Base-by-base conservation (phyloP, 1,140 invertebrate species). In the Cephus cinctus region DNA sequence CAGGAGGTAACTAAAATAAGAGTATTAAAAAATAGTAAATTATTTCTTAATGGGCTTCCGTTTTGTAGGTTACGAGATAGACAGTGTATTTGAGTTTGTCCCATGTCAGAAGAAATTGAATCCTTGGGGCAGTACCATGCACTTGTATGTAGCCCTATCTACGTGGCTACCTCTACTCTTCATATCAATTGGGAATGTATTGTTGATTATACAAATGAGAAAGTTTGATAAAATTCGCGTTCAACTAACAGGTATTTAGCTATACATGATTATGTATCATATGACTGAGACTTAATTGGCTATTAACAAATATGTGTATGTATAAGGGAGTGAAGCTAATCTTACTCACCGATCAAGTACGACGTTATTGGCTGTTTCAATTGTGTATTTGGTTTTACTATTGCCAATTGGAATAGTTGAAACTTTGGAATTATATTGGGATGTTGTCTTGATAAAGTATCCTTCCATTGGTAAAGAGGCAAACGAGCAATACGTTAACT, bases 351-450 rank as follows among this genome's bases (percentile, higher is more conserved):
- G 61, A 41, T 64, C 52, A 3, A 63, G 58, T 12, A 54, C 55
- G 50, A 63, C 54, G 34, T 41, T 67, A 23, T 42, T 67, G 3
- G 63, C 60, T 3, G 61, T 64, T 16, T 72, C 70, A 4, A 58
- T 71, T 18, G 67, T 71, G 11, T 66, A 75, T 51, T 56, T 75
- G 11, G 46, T 73, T 11, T 34, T 75, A 12, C 34, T 75, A 5
- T 50, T 75, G 35, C 72, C 72, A 4, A 51, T 75, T 27, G 72
- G 71, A 27, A 54, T 66, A 21, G 65, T 75, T 9, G 71, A 75
- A 50, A 67, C 69, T 4, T 42, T 69, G 12, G 72, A 72, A 39
- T 52, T 75, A 3, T 71, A 70, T 35, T 75, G 68, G 71, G 63
- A 67, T 27, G 52, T 66, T 23, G 54, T 64, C 25, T 32, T 65